Evolutionary conservation across 2,888 invertebrate species (phyloP).

Genomic region (Cephus sareptanus): DNA sequence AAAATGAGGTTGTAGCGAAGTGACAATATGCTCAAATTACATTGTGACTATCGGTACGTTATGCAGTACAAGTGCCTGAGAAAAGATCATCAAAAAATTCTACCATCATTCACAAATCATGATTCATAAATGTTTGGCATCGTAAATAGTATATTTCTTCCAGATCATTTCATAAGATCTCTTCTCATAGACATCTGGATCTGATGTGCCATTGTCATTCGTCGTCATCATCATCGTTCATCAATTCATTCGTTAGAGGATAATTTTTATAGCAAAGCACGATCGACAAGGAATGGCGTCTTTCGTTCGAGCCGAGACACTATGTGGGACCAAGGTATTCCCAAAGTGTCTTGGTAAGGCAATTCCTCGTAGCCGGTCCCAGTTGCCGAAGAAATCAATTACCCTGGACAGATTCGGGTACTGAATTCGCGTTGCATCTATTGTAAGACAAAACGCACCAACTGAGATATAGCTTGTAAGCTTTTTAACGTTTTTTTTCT

Average conservation of each 20-base stretch:
- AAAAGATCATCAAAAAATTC: not conserved
- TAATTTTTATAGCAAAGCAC: not conserved
- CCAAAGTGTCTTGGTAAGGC: not conserved
- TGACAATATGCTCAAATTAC: not conserved
- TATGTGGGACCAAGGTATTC: not conserved
- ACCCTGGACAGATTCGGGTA: not conserved
- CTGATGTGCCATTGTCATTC: not conserved
- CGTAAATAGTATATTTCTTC: not conserved
- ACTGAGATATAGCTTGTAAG: not conserved
- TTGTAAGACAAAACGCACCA: not conserved
- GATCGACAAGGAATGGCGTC: not conserved
- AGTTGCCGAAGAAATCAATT: not conserved
- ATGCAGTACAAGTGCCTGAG: not conserved
- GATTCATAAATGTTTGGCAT: not conserved
- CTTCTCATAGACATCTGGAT: not conserved
- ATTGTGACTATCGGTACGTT: not conserved
- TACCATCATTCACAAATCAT: not conserved
- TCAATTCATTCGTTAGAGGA: not conserved
- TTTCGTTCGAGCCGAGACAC: not conserved
- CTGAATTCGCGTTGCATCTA: not conserved
- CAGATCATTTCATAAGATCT: not conserved
- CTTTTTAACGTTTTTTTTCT: not conserved
- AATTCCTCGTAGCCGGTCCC: not conserved
- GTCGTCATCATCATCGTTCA: not conserved
- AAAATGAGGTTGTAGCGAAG: not conserved